Conservation (phyloP, 2,888 invertebrate species). For the Scelioninae gen. 2 region DNA sequence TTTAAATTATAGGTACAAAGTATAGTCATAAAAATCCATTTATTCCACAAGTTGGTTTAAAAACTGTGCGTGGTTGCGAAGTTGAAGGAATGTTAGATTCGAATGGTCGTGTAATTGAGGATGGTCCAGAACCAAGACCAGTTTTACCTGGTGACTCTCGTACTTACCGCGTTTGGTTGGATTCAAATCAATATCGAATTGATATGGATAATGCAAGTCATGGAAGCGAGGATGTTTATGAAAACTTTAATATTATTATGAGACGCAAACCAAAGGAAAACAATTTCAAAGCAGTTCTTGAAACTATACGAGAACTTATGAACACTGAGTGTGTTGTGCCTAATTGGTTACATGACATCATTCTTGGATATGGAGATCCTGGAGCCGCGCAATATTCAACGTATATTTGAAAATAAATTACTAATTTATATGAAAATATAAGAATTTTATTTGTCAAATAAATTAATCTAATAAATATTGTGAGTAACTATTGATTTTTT, state of each 20-base stretch:
- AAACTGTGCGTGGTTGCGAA: conserved; percentile 96
- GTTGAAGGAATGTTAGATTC: conserved; percentile 98
- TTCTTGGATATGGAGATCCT: conserved; percentile 98
- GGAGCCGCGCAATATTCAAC: conserved; percentile 96
- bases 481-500: too few species aligned
- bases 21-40: conserved; percentile 90
- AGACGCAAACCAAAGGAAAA: conserved; percentile 99
- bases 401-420: conserved; percentile 70
- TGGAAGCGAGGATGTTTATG: conserved; percentile 91
- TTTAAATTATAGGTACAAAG: conserved; percentile 80
- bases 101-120: conserved; percentile 96
- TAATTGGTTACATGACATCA: conserved; percentile 96
- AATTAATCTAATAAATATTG: too few species aligned
- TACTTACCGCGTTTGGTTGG: conserved; percentile 95
- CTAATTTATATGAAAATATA: too few species aligned
- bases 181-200: conserved; percentile 96
- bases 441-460: too few species aligned
- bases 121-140: conserved; percentile 93
- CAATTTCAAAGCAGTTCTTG: conserved; percentile 99
- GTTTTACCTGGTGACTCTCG: conserved; percentile 90
- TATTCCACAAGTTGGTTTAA: conserved; percentile 93
- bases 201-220: conserved; percentile 91
- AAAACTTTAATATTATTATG: conserved; percentile 97
- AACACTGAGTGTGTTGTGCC: conserved; percentile 99
- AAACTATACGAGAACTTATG: conserved; percentile 98